Evolutionary conservation across 2,797 vertebrate species (phyloP), one percentile per base, ranked within the genome.

Genomic region (Centroberyx gerrardi): DNA sequence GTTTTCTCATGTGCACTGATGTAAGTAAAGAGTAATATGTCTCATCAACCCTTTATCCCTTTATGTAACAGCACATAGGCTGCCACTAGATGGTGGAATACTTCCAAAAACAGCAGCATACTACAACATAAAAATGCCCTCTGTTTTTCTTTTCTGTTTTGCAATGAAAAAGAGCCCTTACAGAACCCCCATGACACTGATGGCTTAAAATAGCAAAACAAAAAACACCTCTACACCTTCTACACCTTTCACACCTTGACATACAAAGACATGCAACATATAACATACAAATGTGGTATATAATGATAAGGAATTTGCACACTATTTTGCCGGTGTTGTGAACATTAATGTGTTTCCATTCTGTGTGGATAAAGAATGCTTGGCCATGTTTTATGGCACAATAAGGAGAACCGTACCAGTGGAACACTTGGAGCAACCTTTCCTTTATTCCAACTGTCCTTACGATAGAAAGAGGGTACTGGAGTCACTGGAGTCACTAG

Each of bases 11-110:
- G 2, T 48, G 48, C 48, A 14, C 49, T 58, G 18, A 36, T 22
- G 44, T 62, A 31, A 29, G 53, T 62, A 42, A 55, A 76, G 27
- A 14, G 15, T 33, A 29, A 42, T 60, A 52, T 40, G 18, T 76
- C 55, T 72, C 72, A 17, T 72, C 74, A 59, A 77, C 76, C 60
- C 72, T 70, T 64, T 48, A 62, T 65, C 69, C n/a, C n/a, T n/a
- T 5, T 3, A 17, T 87, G 87, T 59, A 75, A 73, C 74, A 48
- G 15, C 71, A 46, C 0, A 3, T 36, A 27, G 18, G 1, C 49
- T 0, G 4, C 90, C 93, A 93, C 93, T 93, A 93, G 93, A 88
- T 90, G 91, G 93, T 68, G 85, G 72, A 85, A 84, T 71, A 84
- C 18, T 48, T 82, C 84, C 62, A 84, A 72, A 78, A 88, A 87